Evolutionary conservation across 2,113 vertebrate genomes (phyloP).

Genomic region (Scolopax mira): DNA sequence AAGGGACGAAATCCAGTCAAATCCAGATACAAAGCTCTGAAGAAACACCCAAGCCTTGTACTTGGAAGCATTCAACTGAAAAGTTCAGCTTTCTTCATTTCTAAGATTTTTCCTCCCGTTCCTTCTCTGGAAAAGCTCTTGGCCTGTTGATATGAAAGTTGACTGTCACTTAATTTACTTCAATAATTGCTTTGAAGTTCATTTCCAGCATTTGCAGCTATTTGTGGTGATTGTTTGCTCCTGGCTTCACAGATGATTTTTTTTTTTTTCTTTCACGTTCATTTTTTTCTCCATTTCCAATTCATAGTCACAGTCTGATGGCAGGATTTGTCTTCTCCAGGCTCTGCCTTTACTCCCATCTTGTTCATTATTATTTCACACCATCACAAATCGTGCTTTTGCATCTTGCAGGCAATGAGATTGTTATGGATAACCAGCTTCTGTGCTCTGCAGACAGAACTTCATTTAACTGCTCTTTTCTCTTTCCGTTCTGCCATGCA

Average conservation of each 20-base stretch:
- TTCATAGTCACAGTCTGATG: background rate
- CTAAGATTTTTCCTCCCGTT: background rate
- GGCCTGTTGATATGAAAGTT: background rate
- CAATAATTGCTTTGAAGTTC: background rate
- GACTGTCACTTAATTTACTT: slow-evolving; percentile 34
- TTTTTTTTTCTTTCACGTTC: background rate
- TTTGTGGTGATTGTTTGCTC: background rate
- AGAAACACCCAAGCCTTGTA: background rate
- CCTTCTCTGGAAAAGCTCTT: background rate
- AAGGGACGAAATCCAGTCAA: background rate
- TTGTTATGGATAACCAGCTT: slow-evolving; percentile 20
- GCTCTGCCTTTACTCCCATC: background rate
- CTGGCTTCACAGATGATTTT: background rate
- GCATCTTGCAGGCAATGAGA: background rate
- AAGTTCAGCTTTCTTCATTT: background rate
- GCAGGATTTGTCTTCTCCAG: slow-evolving; percentile 10
- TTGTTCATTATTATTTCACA: slow-evolving; percentile 13
- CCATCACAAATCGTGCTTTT: background rate
- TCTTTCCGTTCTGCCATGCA: background rate
- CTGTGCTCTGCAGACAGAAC: background rate
- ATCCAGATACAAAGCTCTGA: background rate
- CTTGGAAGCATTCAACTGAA: background rate
- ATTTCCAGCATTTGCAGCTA: slow-evolving; percentile 1
- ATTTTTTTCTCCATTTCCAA: background rate
- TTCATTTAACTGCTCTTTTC: slow-evolving; percentile 38